Percentiles rank a stretch among this genome's conserved stretches.
Conservation (phyloP, 2,113 vertebrate species). For the Promerops cafer region DNA sequence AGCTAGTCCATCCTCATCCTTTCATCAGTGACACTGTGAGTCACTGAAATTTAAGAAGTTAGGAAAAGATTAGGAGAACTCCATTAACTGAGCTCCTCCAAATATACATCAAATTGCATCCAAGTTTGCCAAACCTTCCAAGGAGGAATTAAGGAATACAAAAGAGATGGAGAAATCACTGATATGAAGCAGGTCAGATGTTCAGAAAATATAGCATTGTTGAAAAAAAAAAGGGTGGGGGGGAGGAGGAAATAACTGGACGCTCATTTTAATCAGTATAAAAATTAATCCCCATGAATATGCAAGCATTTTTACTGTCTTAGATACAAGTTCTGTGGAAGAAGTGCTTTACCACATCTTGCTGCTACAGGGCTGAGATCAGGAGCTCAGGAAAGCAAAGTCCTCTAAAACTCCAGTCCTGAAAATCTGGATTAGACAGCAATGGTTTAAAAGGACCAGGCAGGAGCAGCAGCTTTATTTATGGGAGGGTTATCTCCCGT, state of each 20-base stretch:
- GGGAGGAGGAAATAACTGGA: neutral
- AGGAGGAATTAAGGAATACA: neutral
- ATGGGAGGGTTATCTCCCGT: neutral
- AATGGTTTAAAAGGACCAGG: neutral
- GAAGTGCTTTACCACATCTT: neutral
- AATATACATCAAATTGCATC: neutral
- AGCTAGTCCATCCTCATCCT: neutral
- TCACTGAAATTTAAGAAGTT: neutral
- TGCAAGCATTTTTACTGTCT: neutral
- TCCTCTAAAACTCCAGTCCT: neutral
- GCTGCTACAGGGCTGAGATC: neutral
- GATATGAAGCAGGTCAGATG: neutral
- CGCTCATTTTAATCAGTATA: neutral
- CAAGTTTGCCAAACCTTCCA: neutral
- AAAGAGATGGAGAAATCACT: neutral
- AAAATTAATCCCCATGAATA: neutral
- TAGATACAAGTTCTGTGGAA: neutral
- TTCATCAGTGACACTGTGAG: neutral
- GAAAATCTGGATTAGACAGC: neutral
- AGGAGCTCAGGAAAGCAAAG: neutral
- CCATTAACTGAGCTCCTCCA: neutral
- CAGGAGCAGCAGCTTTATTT: neutral
- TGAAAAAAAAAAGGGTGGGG: accelerated
- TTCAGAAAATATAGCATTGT: neutral
- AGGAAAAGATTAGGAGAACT: neutral